These are phyloP conservation scores for Scaptomyza montana DNA, from an alignment of 1,140 invertebrate genomes.

Conservation along the genomic window DNA sequence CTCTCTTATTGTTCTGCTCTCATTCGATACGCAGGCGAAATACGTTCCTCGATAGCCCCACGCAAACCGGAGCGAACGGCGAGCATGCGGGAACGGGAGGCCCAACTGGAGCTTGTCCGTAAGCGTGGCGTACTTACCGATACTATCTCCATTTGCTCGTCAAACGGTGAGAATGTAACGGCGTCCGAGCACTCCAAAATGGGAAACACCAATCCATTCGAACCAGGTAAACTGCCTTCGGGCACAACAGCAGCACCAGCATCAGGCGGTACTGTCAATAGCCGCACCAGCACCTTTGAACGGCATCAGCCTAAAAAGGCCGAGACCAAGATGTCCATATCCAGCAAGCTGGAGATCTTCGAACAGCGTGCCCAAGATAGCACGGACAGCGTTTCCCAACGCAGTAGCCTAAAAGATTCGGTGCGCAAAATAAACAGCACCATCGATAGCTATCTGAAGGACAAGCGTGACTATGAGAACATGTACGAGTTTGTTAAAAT, in stretches of 20 bases:
- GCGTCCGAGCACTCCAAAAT: constrained; percentile 52
- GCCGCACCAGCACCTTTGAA: constrained; percentile 75
- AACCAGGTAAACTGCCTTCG: constrained; percentile 36
- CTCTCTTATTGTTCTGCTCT: no score
- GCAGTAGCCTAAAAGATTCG: constrained; percentile 81
- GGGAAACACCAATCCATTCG: constrained; percentile 37
- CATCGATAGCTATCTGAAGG: constrained; percentile 83
- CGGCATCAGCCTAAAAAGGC: constrained; percentile 60
- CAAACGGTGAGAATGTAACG: constrained; percentile 82
- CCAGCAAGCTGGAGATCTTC: constrained; percentile 81
- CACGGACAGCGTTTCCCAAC: constrained; percentile 49
- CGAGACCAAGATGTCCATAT: constrained; percentile 72
- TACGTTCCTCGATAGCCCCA: constrained; percentile 89
- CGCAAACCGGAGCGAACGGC: constrained; percentile 92
- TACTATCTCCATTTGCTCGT: constrained; percentile 84
- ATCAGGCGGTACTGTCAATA: constrained; percentile 34
- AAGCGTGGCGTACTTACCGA: constrained; percentile 83
- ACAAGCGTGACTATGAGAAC: constrained; percentile 82
- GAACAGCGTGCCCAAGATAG: constrained; percentile 62
- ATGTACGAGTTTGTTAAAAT: constrained; percentile 82
- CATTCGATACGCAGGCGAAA: constrained; percentile 86
- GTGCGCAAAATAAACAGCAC: constrained; percentile 83
- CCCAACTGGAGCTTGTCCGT: constrained; percentile 86
- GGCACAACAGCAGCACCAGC: constrained; percentile 9
- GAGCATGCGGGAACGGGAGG: constrained; percentile 90